phyloP scores from a whole-genome alignment of 2,888 invertebrate genomes.

The Altica lythri region DNA sequence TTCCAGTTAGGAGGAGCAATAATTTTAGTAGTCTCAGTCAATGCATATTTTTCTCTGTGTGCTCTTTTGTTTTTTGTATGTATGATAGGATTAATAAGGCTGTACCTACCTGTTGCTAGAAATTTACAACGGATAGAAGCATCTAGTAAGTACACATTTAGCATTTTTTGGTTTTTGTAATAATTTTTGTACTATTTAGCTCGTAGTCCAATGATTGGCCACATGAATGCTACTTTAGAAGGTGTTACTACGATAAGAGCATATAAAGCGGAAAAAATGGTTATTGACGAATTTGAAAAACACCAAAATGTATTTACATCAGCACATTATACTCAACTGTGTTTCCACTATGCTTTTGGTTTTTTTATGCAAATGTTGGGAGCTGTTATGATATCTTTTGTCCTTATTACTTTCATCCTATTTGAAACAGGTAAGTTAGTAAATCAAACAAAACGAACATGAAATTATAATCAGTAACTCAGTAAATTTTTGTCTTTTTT shows the following conservation, averaged over 20 bases:
- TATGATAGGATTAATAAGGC: conserved; percentile 36
- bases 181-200: conserved; percentile 48
- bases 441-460: too few species aligned
- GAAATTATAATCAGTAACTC: too few species aligned
- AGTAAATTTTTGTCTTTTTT: too few species aligned
- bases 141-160: conserved; percentile 40
- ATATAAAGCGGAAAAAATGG: conserved; percentile 47
- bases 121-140: conserved; percentile 48
- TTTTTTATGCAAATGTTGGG: conserved; percentile 48
- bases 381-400: conserved; percentile 38
- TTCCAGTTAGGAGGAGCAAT: conserved; percentile 36
- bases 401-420: conserved; percentile 41
- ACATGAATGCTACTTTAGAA: conserved; percentile 53
- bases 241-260: conserved; percentile 55
- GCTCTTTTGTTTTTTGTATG: conserved; percentile 36
- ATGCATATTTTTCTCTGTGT: conserved; percentile 41
- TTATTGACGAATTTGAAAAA: conserved; percentile 50
- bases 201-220: conserved; percentile 53
- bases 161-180: too few species aligned
- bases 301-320: conserved; percentile 54
- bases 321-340: conserved; percentile 46
- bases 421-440: conserved; percentile 39
- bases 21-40: conserved; percentile 39
- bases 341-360: conserved; percentile 48
- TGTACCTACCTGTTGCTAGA: conserved; percentile 45